Evolutionary conservation across 2,113 vertebrate genomes (phyloP).

Genomic region (Paracyprichromis sp.): DNA sequence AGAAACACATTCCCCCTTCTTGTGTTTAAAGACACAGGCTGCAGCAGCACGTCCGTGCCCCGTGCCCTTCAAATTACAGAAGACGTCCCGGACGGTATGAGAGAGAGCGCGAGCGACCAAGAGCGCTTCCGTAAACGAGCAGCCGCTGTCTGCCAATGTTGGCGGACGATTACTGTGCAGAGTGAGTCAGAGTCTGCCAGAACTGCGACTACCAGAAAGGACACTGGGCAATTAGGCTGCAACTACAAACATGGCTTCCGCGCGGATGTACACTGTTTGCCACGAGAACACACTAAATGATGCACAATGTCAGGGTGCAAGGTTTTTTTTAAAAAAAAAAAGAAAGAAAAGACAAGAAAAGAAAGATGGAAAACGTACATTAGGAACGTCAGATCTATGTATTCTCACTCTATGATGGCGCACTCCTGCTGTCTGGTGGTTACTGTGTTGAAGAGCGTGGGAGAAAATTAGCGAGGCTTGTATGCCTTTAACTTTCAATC

Average conservation of each 20-base stretch:
- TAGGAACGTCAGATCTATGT: neutral
- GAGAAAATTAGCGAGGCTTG: neutral
- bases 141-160: neutral
- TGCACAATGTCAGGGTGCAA: neutral
- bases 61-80: constrained; percentile 48
- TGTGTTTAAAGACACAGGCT: constrained; percentile 8
- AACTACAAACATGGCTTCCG: neutral
- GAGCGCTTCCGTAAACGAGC: constrained; percentile 24
- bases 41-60: neutral
- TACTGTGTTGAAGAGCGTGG: neutral
- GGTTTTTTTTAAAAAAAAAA: fast-evolving
- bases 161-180: neutral
- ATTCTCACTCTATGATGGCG: neutral
- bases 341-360: neutral
- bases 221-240: neutral
- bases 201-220: neutral
- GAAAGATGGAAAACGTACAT: neutral
- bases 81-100: neutral
- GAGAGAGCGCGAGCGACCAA: neutral
- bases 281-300: neutral
- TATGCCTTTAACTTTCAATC: neutral
- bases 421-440: constrained; percentile 2
- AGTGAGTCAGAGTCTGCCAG: neutral
- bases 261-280: neutral
- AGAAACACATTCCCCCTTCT: neutral